Evolutionary conservation across 1,140 invertebrate species (phyloP), one percentile per base, ranked within the genome.

Genomic region (Tenebrio molitor): DNA sequence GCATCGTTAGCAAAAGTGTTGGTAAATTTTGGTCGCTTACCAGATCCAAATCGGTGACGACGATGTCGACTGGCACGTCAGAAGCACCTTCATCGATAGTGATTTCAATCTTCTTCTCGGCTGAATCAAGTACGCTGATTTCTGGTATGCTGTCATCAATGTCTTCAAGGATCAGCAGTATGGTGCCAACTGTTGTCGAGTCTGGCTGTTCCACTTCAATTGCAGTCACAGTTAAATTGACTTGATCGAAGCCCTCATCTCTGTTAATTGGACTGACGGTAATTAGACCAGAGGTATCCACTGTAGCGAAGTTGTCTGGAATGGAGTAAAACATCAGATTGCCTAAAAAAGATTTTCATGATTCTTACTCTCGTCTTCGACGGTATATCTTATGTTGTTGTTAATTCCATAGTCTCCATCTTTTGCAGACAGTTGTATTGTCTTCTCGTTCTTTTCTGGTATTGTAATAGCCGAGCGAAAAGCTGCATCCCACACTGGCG

Each of bases 31-130:
- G 62, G 72, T 33, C 2, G 79, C 82, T 83, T 79, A 88, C 88
- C 79, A 86, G 81, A 83, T 89, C 88, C 6, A 79, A 82, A 79
- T 89, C 87, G 69, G 84, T 79, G 3, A 29, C 50, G 5, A 23
- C 2, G 46, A 88, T 85, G 8, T 70, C 83, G 72, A 21, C 84
- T 82, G 5, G 44, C 14, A 69, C 64, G 2, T 66, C 71, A 50
- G 25, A 44, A 46, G 69, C 71, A 58, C 76, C 74, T 72, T 78
- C 77, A 6, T 63, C 65, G 44, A 75, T 72, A 10, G 16, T 46
- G 23, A 78, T 46, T 21, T 73, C 12, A 3, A 41, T 23, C 1
- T 21, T 41, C 72, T 75, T 76, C 1, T 41, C 25, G n/a, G 33
- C 42, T 4, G 39, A 29, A 15, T 17, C 29, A 4, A 14, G 12